phyloP scores from a whole-genome alignment of 2,797 vertebrate species.

The Gephyroberyx darwinii region DNA sequence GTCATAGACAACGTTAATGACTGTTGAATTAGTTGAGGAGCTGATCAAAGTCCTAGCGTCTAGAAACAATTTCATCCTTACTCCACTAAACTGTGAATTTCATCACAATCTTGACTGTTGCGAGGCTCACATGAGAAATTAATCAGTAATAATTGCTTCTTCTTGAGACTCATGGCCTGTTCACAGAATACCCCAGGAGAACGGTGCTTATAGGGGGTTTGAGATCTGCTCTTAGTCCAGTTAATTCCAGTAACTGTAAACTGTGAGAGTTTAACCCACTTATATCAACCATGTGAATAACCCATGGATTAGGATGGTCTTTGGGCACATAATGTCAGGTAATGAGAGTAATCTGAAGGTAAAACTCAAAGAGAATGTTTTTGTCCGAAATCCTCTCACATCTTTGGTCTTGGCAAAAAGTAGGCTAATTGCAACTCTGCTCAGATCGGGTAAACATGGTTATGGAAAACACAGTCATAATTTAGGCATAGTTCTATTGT shows the following conservation, averaged over 20 bases:
- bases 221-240: background rate
- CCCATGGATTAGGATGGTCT: constrained; percentile 33
- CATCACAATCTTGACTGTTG: background rate
- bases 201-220: background rate
- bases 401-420: constrained; percentile 32
- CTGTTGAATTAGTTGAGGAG: background rate
- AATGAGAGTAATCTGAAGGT: constrained; percentile 66
- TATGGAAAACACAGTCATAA: background rate
- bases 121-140: background rate
- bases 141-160: background rate
- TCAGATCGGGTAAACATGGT: background rate
- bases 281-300: constrained; percentile 28
- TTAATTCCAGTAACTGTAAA: constrained; percentile 9
- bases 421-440: constrained; percentile 29
- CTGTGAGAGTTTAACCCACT: constrained; percentile 64
- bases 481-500: background rate
- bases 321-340: constrained; percentile 15
- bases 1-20: background rate
- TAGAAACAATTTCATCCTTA: background rate
- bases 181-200: background rate
- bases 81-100: background rate
- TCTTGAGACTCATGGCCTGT: background rate
- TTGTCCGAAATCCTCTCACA: constrained; percentile 44
- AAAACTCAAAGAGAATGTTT: constrained; percentile 39
- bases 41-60: background rate